A percentile compares a stretch with the other conserved stretches of the same genome.
These are phyloP conservation scores for Ivindomyrus marchei DNA, from an alignment of 2,113 vertebrate species.

Conservation along the genomic window DNA sequence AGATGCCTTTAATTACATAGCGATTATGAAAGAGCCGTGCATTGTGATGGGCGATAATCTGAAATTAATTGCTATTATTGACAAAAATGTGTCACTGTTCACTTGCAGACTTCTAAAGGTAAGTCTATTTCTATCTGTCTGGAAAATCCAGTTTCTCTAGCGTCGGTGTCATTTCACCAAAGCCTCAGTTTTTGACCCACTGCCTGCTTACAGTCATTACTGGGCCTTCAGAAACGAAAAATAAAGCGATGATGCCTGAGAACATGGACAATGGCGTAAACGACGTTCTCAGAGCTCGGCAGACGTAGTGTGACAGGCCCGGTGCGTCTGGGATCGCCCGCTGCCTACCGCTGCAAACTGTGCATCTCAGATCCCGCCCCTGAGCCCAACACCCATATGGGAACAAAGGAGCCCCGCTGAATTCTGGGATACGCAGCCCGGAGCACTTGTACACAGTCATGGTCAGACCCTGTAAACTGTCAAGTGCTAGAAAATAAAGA, in stretches of 20 bases:
- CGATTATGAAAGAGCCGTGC: background rate
- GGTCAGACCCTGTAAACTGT: constrained; percentile 17
- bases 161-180: background rate
- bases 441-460: constrained; percentile 8
- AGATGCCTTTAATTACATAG: background rate
- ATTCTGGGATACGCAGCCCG: constrained; percentile 13
- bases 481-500: constrained; percentile 13
- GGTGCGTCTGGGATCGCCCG: background rate
- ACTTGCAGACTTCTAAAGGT: background rate
- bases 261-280: background rate
- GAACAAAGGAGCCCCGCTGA: constrained; percentile 13
- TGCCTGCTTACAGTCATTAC: background rate
- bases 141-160: background rate
- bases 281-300: background rate
- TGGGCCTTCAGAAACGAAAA: background rate
- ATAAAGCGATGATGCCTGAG: background rate
- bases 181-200: background rate
- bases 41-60: background rate
- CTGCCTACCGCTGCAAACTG: background rate
- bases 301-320: background rate
- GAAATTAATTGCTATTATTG: background rate
- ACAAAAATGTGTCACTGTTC: background rate
- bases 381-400: background rate
- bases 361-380: background rate
- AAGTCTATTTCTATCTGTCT: background rate